A percentile compares a stretch with the other conserved stretches of the same genome.
phyloP scores from a whole-genome alignment of 1,140 invertebrate genomes.

The Rhagoletis pomonella region DNA sequence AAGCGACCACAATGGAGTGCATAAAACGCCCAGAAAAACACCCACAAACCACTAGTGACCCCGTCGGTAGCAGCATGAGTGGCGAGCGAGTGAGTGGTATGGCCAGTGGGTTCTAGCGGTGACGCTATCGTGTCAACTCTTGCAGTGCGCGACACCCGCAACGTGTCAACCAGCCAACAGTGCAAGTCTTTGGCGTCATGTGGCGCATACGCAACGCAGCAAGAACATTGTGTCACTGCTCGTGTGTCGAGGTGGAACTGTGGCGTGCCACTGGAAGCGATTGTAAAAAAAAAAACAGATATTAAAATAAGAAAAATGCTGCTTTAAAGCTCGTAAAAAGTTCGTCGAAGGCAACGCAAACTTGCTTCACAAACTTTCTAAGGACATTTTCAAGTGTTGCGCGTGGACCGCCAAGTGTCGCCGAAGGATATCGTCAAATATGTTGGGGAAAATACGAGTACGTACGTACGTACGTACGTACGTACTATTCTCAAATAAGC shows the following conservation, averaged over 20 bases:
- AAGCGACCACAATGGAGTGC: slow-evolving; percentile 5
- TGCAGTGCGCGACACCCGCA: background rate
- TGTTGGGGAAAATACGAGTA: background rate
- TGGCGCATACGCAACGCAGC: slow-evolving; percentile 1
- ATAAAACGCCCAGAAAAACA: slow-evolving; percentile 11
- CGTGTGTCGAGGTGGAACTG: background rate
- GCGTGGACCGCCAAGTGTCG: slow-evolving; percentile 6
- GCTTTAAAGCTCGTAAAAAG: no score
- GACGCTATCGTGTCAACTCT: background rate
- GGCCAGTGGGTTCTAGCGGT: background rate
- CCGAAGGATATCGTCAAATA: background rate
- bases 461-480: background rate
- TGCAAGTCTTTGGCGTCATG: slow-evolving; percentile 53
- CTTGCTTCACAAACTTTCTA: background rate
- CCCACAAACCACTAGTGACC: slow-evolving; percentile 42
- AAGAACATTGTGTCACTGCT: background rate
- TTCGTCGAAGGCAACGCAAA: background rate
- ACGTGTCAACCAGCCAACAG: background rate
- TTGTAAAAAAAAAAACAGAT: background rate
- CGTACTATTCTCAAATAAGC: background rate
- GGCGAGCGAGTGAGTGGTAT: background rate
- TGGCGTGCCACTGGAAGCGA: no score
- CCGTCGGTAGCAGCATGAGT: background rate
- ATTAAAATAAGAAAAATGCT: background rate
- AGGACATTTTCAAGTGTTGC: background rate